Base-by-base conservation (phyloP, 92 coral and sea anemone genomes). In the Ricordea florida region DNA sequence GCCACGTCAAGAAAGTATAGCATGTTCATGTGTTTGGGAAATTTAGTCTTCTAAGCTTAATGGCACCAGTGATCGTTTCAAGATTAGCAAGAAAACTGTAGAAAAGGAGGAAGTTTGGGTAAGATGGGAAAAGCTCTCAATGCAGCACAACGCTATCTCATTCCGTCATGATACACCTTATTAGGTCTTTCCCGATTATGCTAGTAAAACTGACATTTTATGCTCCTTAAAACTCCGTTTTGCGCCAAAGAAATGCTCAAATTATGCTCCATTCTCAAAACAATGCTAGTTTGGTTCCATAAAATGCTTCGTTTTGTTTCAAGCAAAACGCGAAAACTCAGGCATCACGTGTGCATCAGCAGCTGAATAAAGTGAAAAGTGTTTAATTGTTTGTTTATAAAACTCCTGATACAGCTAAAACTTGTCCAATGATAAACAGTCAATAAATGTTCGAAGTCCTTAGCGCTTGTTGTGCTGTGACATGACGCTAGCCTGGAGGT, bases 151-250 rank as follows among this genome's bases (percentile, higher is more conserved):
- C n/a, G n/a, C n/a, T n/a, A n/a, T n/a, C n/a, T n/a, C n/a, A n/a
- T n/a, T n/a, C n/a, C n/a, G n/a, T n/a, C n/a, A n/a, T n/a, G n/a
- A n/a, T n/a, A n/a, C n/a, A n/a, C n/a, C n/a, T n/a, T 18, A 47
- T 2, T 61, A 61, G 47, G 48, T 47, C 68, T 61, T 61, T 35
- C 49, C 68, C 49, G 49, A 36, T 35, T 61, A 40, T 61, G 68
- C 68, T 37, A 16, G 32, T 36, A 61, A 40, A 34, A 61, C 68
- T 40, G 68, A 47, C 68, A 61, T 61, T 61, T 61, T 61, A 35
- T 61, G 68, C 68, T 61, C 30, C 68, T 35, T 17, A 47, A 2
- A 61, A 61, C 37, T 34, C 68, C 68, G 46, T 61, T 61, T 36
- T 61, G 11, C 49, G 47, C 49, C 30, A 35, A 36, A 61, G 32